Conservation (phyloP, 2,113 vertebrate genomes). For the Zosterops japonicus region DNA sequence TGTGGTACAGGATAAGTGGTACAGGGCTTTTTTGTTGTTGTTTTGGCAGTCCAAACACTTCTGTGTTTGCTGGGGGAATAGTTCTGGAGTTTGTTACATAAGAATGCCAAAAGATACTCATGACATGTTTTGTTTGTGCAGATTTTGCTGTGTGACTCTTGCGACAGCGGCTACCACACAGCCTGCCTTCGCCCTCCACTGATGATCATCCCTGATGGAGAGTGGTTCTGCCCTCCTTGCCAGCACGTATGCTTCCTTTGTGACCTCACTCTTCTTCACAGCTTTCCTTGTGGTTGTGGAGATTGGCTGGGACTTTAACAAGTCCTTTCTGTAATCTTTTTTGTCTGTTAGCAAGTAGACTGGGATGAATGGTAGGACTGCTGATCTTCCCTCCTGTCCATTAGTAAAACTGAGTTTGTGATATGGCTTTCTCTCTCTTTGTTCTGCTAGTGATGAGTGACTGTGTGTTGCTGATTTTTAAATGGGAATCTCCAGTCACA, state of each 20-base stretch:
- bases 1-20: background rate
- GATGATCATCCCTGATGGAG: conserved; percentile 96
- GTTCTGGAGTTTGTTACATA: background rate
- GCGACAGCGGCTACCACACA: conserved; percentile 94
- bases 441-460: background rate
- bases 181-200: conserved; percentile 94
- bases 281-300: background rate
- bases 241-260: conserved; percentile 83
- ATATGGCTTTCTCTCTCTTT: background rate
- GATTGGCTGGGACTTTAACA: background rate
- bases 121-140: conserved; percentile 57
- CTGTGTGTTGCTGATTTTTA: background rate
- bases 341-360: background rate
- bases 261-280: background rate
- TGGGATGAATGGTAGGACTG: background rate
- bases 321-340: background rate
- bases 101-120: background rate
- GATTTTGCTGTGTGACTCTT: conserved; percentile 94
- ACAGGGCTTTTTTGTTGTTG: background rate
- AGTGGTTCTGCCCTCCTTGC: conserved; percentile 98
- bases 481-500: background rate
- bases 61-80: background rate
- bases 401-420: background rate
- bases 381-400: background rate
- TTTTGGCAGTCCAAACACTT: background rate